Conservation (phyloP, 2,888 invertebrate genomes). For the Masnerella sp. region DNA sequence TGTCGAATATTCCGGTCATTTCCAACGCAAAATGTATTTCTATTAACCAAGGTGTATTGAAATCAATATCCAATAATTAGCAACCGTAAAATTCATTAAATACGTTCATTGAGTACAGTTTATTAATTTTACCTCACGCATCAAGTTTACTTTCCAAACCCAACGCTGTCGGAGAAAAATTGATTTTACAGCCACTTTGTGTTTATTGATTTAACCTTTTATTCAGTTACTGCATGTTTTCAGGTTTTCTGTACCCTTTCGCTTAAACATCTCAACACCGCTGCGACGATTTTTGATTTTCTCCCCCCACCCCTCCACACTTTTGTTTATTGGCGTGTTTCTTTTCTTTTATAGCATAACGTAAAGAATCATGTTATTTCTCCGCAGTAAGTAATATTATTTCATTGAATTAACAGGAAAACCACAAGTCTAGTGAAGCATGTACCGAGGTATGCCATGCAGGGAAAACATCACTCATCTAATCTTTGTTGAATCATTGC, state of each 20-base stretch:
- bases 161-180: conserved; percentile 49
- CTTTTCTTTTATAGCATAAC: conserved; percentile 68
- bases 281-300: conserved; percentile 58
- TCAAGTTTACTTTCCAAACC: conserved; percentile 28
- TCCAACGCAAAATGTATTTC: too few species aligned
- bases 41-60: too few species aligned
- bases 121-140: conserved; percentile 3
- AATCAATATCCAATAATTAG: too few species aligned
- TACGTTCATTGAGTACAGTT: too few species aligned
- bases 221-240: conserved; percentile 72
- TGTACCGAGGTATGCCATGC: conserved; percentile 76
- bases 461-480: conserved; percentile 77
- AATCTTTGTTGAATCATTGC: conserved; percentile 77
- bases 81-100: too few species aligned
- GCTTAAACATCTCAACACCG: conserved; percentile 63
- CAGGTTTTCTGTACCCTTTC: conserved; percentile 72
- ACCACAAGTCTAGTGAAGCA: conserved; percentile 75
- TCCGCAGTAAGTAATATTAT: conserved; percentile 73
- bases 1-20: too few species aligned
- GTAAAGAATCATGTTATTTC: conserved; percentile 68
- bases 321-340: conserved; percentile 65
- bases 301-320: too few species aligned
- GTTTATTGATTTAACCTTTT: conserved; percentile 22
- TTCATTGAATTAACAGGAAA: conserved; percentile 76
- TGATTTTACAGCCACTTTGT: conserved; percentile 41